phyloP scores from a whole-genome alignment of 2,113 vertebrate species.

The Cavia porcellus region DNA sequence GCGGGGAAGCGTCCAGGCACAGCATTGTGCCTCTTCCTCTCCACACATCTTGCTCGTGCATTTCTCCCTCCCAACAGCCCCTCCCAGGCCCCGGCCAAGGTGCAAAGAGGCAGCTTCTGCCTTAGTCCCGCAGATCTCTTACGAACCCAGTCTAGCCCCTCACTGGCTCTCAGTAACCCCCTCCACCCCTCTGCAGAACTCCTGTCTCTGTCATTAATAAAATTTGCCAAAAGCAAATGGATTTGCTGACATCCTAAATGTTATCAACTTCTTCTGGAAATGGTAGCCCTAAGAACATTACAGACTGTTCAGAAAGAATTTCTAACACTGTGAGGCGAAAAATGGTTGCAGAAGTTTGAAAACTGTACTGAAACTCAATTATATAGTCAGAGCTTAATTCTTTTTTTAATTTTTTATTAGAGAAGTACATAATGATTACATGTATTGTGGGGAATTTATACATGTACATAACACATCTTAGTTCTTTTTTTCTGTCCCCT shows the following conservation, averaged over 20 bases:
- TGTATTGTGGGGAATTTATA: not conserved
- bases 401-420: not conserved
- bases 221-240: conserved; percentile 22
- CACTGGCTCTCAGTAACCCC: not conserved
- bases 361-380: not conserved
- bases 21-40: not conserved
- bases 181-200: not conserved
- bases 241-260: not conserved
- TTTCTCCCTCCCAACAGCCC: not conserved
- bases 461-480: not conserved
- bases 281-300: not conserved
- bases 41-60: not conserved
- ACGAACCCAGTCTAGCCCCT: not conserved
- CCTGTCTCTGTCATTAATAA: not conserved
- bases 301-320: not conserved
- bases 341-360: not conserved
- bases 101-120: not conserved
- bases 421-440: not conserved
- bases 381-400: not conserved
- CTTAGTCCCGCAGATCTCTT: not conserved
- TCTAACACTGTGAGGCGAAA: not conserved
- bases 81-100: not conserved
- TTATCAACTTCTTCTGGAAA: not conserved
- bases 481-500: not conserved
- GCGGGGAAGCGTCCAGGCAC: not conserved